Conservation (phyloP, 2,888 invertebrate species). For the Nowickia ferox region DNA sequence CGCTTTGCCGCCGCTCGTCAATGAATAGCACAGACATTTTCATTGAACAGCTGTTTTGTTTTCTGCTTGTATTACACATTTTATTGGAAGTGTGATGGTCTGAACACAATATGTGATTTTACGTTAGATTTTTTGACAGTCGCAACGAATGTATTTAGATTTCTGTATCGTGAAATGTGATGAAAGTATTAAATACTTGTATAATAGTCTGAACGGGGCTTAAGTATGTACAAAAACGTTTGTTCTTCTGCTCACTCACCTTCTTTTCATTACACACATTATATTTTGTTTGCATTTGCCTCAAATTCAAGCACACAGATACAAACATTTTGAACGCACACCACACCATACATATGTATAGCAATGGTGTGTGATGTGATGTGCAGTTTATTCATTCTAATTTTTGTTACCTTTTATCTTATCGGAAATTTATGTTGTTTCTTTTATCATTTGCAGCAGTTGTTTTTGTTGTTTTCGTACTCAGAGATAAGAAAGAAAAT, state of each 20-base stretch:
- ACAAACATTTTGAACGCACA: conserved; percentile 1
- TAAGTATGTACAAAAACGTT: conserved; percentile 26
- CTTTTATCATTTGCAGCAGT: conserved; percentile 61
- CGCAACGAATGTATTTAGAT: too few species aligned
- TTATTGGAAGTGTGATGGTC: too few species aligned
- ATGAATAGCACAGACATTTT: too few species aligned
- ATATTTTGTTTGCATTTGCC: conserved; percentile 9
- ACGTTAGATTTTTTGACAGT: too few species aligned
- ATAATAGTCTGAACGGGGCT: too few species aligned
- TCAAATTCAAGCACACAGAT: conserved; percentile 20
- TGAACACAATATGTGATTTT: too few species aligned
- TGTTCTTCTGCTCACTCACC: conserved; percentile 41
- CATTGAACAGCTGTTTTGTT: too few species aligned
- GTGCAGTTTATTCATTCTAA: conserved; percentile 25
- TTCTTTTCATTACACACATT: conserved; percentile 21
- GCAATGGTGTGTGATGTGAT: not conserved
- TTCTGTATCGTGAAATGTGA: too few species aligned
- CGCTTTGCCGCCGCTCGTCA: too few species aligned
- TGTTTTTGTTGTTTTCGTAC: conserved; percentile 24
- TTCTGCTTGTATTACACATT: too few species aligned
- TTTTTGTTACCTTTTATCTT: conserved; percentile 56
- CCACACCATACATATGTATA: not conserved
- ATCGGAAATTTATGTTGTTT: conserved; percentile 60
- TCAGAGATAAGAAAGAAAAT: conserved; percentile 51
- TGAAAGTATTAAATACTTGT: too few species aligned